phyloP scores from a whole-genome alignment of 92 coral and sea anemone genomes.

The Parazoanthus swiftii region DNA sequence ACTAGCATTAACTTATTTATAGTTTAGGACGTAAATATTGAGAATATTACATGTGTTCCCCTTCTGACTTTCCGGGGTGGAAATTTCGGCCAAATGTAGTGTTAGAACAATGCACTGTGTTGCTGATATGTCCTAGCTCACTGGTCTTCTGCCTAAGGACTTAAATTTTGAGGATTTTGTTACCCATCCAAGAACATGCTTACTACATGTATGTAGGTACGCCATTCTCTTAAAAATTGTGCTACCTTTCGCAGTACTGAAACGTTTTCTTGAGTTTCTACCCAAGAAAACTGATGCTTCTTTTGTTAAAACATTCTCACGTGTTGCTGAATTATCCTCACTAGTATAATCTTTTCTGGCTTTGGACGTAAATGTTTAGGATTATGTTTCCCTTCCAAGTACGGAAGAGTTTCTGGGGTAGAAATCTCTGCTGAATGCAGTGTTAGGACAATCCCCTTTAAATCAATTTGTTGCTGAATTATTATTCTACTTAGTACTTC shows the following conservation, averaged over 20 bases:
- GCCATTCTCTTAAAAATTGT: no score
- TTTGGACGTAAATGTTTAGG: conserved; percentile 66
- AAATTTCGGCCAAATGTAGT: conserved; percentile 52
- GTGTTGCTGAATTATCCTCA: no score
- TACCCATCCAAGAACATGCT: conserved; percentile 52
- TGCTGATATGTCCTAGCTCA: no score
- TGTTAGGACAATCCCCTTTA: no score
- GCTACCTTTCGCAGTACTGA: conserved; percentile 33
- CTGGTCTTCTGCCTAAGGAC: conserved; percentile 42
- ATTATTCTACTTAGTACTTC: neutral
- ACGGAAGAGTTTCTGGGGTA: conserved; percentile 56
- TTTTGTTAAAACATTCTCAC: no score
- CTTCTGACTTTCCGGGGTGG: conserved; percentile 55
- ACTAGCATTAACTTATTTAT: neutral
- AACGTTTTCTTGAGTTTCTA: neutral
- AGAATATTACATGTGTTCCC: no score
- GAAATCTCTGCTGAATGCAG: conserved; percentile 54
- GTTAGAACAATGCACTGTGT: no score
- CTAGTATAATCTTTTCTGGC: no score
- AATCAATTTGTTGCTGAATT: no score
- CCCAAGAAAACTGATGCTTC: conserved; percentile 12
- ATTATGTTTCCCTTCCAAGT: conserved; percentile 69
- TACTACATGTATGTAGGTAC: no score
- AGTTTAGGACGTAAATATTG: neutral
- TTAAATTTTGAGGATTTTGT: conserved; percentile 69